Evolutionary conservation across 2,797 vertebrate genomes (phyloP), one percentile per base, ranked within the genome.

Genomic region (Sardinella longiceps): DNA sequence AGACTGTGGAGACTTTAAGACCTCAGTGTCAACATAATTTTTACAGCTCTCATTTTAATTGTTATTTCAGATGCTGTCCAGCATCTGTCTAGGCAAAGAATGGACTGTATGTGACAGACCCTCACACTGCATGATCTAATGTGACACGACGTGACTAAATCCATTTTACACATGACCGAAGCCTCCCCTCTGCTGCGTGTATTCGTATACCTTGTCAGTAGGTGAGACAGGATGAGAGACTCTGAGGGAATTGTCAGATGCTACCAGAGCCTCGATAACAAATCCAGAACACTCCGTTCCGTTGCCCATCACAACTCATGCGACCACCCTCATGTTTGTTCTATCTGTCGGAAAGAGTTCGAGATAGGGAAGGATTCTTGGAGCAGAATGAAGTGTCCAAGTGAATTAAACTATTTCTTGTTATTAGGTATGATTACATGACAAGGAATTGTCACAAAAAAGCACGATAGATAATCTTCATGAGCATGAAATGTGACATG

Each of bases 111-210:
- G 58, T 60, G 23, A 60, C 58, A 25, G 58, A 60, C 58, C 58
- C 58, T 60, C 60, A 60, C 58, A 23, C n/a, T 60, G 80, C 56
- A 25, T 58, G 80, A 81, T 80, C 70, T 83, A 82, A 83, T 48
- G 7, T 56, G 74, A 85, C 80, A 74, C 66, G 66, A 88, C 56
- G 30, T 56, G 74, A 53, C 30, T 84, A 81, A 87, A 74, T 86
- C 80, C 56, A 84, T 84, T 87, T 82, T 77, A 87, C 46, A 18
- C 28, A 81, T 48, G 48, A 84, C 80, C 81, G 82, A 81, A 81
- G 51, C 82, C 48, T 20, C 51, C 70, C 51, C 50, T 30, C 60
- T 77, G 50, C n/a, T n/a, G n/a, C n/a, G n/a, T n/a, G n/a, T n/a
- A n/a, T n/a, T n/a, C n/a, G n/a, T n/a, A n/a, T n/a, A 60, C 33